Evolutionary conservation across 2,113 vertebrate genomes (phyloP).

Genomic region (Corythornis cristatus): DNA sequence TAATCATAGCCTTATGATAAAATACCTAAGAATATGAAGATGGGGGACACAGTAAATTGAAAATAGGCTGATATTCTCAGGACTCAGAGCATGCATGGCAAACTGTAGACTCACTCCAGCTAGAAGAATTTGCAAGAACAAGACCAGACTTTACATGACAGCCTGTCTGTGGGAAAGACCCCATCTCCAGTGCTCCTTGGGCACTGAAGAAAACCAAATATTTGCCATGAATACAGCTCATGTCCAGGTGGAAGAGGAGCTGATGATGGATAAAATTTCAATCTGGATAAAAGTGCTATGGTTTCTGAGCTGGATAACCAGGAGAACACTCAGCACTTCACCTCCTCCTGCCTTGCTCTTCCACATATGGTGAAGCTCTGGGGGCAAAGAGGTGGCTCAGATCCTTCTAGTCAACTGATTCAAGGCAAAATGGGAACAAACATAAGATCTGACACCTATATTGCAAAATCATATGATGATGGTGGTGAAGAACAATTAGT

Average conservation of each 20-base stretch:
- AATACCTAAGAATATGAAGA: background rate
- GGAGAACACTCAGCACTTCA: background rate
- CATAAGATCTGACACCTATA: background rate
- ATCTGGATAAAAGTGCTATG: background rate
- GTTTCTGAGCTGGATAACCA: background rate
- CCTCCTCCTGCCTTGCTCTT: background rate
- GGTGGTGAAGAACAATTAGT: background rate
- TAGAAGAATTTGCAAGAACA: background rate
- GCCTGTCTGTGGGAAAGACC: background rate
- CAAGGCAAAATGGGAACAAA: background rate
- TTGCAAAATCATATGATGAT: background rate
- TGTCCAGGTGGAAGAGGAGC: background rate
- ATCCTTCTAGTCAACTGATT: background rate
- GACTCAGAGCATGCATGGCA: background rate
- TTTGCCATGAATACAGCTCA: background rate
- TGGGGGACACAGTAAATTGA: background rate
- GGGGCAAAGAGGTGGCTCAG: background rate
- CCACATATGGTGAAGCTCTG: background rate
- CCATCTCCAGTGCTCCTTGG: background rate
- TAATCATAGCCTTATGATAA: background rate
- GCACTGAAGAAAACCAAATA: background rate
- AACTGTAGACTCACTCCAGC: background rate
- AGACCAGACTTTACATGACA: background rate
- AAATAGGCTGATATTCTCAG: background rate
- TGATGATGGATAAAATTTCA: background rate